Conservation (phyloP, 1,140 invertebrate genomes). For the Lethocerus indicus region DNA sequence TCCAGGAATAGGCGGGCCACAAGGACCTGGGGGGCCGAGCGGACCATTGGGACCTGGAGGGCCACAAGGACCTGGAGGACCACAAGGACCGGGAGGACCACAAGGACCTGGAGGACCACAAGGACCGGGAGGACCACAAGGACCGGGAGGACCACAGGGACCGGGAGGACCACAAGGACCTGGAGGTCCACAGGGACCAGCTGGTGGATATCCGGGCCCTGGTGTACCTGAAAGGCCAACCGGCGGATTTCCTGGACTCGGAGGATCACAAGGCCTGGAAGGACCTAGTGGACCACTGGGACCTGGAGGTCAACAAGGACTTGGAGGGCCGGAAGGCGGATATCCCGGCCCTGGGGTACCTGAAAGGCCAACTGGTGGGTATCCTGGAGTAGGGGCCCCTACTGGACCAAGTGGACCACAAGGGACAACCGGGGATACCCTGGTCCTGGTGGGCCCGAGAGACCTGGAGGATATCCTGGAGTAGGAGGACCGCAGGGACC, state of each 20-base stretch:
- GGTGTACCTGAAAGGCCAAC: conserved; percentile 19
- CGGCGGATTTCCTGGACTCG: conserved; percentile 16
- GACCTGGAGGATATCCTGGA: conserved; percentile 2
- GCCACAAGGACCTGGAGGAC: conserved; percentile 16
- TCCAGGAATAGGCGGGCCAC: conserved; percentile 17
- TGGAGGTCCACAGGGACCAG: conserved; percentile 18
- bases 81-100: conserved; percentile 18
- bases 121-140: conserved; percentile 15
- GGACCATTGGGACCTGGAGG: conserved; percentile 13
- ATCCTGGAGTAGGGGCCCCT: conserved; percentile 17
- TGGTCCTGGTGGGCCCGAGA: conserved; percentile 6
- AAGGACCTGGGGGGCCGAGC: conserved; percentile 18
- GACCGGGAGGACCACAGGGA: conserved; percentile 11
- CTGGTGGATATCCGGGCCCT: conserved; percentile 15
- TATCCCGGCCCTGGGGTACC: conserved; percentile 17
- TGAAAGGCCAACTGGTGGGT: conserved; percentile 17
- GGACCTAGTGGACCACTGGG: conserved; percentile 10
- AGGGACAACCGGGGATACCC: conserved; percentile 18
- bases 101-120: conserved; percentile 18
- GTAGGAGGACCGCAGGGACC: conserved; percentile 6
- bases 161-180: conserved; percentile 17
- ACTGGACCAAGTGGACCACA: conserved; percentile 18
- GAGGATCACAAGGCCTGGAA: conserved; percentile 20
- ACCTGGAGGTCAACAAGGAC: conserved; percentile 13
- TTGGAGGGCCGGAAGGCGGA: conserved; percentile 16